Percentiles rank a stretch among this genome's conserved stretches.
phyloP scores from a whole-genome alignment of 1,140 invertebrate genomes.

The Conus betulinus region DNA sequence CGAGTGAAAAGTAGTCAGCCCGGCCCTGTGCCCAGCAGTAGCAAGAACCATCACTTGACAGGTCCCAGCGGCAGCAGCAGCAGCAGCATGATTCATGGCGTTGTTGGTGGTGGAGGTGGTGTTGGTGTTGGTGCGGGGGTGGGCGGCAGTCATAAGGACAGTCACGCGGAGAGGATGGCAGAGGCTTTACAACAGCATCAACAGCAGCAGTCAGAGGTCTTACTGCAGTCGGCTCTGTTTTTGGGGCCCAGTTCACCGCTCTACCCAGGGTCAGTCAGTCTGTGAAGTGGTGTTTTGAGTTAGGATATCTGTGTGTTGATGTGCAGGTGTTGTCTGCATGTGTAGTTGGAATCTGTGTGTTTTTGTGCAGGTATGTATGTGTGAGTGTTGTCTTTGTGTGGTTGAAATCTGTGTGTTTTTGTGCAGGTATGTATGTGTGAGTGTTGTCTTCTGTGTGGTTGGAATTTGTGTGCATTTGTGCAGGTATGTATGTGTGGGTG shows the following conservation, averaged over 20 bases:
- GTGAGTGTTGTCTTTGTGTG: neutral
- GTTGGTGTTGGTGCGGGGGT: neutral
- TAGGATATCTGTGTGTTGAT: too few species aligned
- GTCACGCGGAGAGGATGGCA: neutral
- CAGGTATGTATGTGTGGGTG: too few species aligned
- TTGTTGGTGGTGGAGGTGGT: neutral
- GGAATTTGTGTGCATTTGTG: neutral
- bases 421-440: too few species aligned
- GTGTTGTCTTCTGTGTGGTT: neutral
- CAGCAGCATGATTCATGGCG: neutral
- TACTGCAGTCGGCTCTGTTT: constrained; percentile 47
- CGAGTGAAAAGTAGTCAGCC: neutral
- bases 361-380: too few species aligned
- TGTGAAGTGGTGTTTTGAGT: neutral
- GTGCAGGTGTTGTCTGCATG: too few species aligned
- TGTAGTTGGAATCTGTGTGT: neutral
- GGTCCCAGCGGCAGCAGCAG: neutral
- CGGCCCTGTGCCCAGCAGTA: neutral
- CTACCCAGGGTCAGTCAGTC: constrained; percentile 41
- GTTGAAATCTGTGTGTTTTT: neutral
- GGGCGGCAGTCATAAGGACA: neutral
- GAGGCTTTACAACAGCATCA: constrained; percentile 19
- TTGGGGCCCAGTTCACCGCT: constrained; percentile 50
- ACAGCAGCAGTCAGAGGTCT: constrained; percentile 27
- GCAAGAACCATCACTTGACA: neutral